phyloP scores from a whole-genome alignment of 2,888 invertebrate genomes.

The Portevinia maculata region DNA sequence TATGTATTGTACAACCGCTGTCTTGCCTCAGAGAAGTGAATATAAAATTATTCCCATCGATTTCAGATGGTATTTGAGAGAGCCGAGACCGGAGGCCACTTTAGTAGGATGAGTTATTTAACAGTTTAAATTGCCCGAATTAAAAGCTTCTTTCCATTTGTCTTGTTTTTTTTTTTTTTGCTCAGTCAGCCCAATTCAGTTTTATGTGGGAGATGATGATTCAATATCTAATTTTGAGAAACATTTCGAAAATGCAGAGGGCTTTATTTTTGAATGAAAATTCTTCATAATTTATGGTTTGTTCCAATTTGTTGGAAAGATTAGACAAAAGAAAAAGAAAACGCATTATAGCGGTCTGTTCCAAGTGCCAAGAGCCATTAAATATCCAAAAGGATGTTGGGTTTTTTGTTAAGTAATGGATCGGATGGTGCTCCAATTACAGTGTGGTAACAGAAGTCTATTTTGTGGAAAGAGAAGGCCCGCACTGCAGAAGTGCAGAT shows the following conservation, averaged over 20 bases:
- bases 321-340: background rate
- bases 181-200: constrained; percentile 1
- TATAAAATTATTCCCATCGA: constrained; percentile 56
- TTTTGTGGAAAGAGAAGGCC: background rate
- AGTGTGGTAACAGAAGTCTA: background rate
- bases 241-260: constrained; percentile 12
- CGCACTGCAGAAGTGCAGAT: too few relatives aligned
- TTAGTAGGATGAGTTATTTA: constrained; percentile 62
- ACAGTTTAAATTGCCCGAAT: constrained; percentile 70
- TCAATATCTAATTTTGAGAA: constrained; percentile 43
- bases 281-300: constrained; percentile 53
- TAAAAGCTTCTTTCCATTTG: constrained; percentile 64
- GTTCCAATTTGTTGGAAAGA: constrained; percentile 37
- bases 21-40: constrained; percentile 5
- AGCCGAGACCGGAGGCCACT: constrained; percentile 40
- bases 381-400: constrained; percentile 4
- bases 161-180: constrained; percentile 3
- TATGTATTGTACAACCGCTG: constrained; percentile 11
- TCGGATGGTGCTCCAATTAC: background rate
- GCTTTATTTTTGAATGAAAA: constrained; percentile 4
- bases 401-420: background rate
- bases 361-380: constrained; percentile 24
- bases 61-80: constrained; percentile 48
- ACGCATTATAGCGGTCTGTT: constrained; percentile 12
- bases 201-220: constrained; percentile 44